phyloP scores from a whole-genome alignment of 2,113 vertebrate species.

The Stercorarius parasiticus region DNA sequence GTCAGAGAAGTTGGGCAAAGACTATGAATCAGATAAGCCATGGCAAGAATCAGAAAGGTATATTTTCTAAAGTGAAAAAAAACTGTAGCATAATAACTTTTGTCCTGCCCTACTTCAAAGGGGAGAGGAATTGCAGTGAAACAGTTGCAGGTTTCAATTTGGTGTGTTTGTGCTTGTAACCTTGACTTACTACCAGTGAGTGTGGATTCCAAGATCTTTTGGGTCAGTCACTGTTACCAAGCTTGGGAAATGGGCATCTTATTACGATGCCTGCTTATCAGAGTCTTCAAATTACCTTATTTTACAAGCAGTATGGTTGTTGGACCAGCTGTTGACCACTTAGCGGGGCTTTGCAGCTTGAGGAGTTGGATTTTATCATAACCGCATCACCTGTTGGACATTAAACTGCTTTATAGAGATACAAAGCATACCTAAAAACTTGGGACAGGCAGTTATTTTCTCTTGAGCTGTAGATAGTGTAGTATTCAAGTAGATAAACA shows the following conservation, averaged over 20 bases:
- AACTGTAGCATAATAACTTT: neutral
- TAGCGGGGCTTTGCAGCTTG: neutral
- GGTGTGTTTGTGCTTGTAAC: neutral
- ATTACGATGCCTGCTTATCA: neutral
- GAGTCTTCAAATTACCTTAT: neutral
- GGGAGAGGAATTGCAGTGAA: neutral
- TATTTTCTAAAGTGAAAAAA: neutral
- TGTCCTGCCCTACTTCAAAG: neutral
- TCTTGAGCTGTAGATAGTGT: neutral
- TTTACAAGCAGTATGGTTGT: neutral
- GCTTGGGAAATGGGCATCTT: neutral
- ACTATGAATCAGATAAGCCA: slow-evolving; percentile 86
- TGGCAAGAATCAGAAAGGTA: slow-evolving; percentile 94
- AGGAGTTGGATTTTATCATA: neutral
- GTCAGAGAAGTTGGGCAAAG: slow-evolving; percentile 86
- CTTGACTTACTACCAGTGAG: neutral
- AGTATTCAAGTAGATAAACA: neutral
- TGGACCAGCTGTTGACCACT: neutral
- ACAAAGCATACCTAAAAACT: neutral
- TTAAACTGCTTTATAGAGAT: neutral
- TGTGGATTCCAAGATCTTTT: neutral
- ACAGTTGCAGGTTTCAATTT: neutral
- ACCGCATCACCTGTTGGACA: neutral
- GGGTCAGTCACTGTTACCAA: neutral
- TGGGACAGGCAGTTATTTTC: neutral